Conservation (phyloP, 2,888 invertebrate species). For the Saturnia pavonia region DNA sequence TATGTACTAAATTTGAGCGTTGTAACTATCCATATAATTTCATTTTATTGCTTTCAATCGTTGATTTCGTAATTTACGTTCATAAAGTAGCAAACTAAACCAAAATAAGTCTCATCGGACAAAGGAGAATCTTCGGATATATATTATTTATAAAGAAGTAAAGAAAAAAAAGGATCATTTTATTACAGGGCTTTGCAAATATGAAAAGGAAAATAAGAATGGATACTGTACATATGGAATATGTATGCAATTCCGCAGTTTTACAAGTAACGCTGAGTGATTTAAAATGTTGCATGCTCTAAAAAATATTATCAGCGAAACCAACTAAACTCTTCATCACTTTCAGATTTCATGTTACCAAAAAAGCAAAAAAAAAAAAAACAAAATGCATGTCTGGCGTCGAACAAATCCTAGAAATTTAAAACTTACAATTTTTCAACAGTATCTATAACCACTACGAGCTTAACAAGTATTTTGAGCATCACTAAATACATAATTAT, state of each 20-base stretch:
- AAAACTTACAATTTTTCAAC: constrained; percentile 55
- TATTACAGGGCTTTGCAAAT: no score
- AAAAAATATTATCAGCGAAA: not conserved
- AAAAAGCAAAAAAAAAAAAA: not conserved
- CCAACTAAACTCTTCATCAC: not conserved
- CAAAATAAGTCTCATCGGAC: constrained; percentile 16
- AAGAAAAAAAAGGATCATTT: no score
- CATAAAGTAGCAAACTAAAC: constrained; percentile 23
- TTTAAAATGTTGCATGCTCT: not conserved
- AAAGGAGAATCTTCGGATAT: constrained; percentile 29
- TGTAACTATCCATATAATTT: constrained; percentile 49
- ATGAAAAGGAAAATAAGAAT: constrained; percentile 44
- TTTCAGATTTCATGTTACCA: constrained; percentile 6
- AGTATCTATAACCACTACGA: constrained; percentile 73
- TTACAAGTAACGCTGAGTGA: not conserved
- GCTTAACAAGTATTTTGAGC: constrained; percentile 77
- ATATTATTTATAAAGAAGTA: constrained; percentile 17
- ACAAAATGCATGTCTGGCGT: constrained; percentile 71
- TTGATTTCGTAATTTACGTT: constrained; percentile 46
- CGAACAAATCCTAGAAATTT: constrained; percentile 57
- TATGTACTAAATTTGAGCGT: constrained; percentile 71
- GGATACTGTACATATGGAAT: constrained; percentile 23
- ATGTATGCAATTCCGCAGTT: not conserved
- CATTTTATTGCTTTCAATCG: constrained; percentile 70
- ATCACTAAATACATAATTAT: constrained; percentile 69